A percentile compares a stretch with the other conserved stretches of the same genome.
Evolutionary conservation across 2,113 vertebrate species (phyloP).

Genomic region (Mesocricetus auratus): DNA sequence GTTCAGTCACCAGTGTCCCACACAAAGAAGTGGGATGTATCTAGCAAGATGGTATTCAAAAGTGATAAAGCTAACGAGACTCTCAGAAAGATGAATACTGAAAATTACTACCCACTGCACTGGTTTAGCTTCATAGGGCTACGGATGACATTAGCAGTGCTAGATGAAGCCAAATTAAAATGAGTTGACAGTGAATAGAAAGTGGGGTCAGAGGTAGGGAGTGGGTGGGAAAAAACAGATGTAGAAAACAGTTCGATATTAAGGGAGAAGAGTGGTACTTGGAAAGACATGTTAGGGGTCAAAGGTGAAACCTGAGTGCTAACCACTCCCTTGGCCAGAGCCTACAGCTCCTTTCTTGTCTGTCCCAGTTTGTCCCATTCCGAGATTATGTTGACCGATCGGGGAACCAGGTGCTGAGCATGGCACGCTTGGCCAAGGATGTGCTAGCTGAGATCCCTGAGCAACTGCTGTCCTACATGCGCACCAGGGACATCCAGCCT

Average conservation of each 20-base stretch:
- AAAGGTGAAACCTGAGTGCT: not conserved
- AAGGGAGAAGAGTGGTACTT: not conserved
- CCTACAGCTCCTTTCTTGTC: constrained; percentile 32
- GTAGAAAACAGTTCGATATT: not conserved
- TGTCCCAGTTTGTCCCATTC: constrained; percentile 95
- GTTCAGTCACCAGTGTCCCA: not conserved
- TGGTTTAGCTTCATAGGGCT: not conserved
- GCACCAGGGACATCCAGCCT: constrained; percentile 93
- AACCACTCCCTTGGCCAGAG: not conserved
- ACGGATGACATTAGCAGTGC: not conserved
- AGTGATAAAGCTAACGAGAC: not conserved
- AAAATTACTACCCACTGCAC: not conserved
- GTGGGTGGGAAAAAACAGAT: not conserved
- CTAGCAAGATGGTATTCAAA: not conserved
- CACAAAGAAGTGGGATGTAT: not conserved
- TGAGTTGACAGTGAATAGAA: not conserved
- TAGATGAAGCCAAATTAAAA: not conserved
- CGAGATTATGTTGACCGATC: constrained; percentile 97
- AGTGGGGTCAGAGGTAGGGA: not conserved
- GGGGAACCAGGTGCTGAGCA: constrained; percentile 97
- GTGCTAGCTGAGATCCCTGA: constrained; percentile 97
- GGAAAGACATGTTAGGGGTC: not conserved
- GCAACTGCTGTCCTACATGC: constrained; percentile 98
- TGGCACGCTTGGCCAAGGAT: constrained; percentile 97
- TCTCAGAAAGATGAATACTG: not conserved